Conservation (phyloP, 1,140 invertebrate genomes). For the Drosophila arawakana region DNA sequence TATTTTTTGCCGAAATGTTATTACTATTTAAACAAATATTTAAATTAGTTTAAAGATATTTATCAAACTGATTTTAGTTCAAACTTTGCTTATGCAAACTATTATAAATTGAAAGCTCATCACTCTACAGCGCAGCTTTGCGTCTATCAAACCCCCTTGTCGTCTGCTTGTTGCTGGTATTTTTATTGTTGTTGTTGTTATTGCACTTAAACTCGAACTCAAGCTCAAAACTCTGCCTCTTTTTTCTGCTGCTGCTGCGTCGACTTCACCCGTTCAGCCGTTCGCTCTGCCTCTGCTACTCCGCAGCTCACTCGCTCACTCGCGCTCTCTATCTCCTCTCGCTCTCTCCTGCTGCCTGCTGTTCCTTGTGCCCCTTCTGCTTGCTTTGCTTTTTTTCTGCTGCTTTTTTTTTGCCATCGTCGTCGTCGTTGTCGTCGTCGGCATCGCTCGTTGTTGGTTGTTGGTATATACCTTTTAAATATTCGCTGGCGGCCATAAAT, state of each 20-base stretch:
- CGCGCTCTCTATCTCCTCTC: too few species aligned
- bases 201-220: slow-evolving; percentile 33
- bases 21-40: too few species aligned
- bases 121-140: background rate
- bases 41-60: too few species aligned
- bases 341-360: background rate
- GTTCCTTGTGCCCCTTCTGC: background rate
- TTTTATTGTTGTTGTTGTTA: slow-evolving; percentile 1
- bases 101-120: too few species aligned
- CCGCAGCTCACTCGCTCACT: background rate
- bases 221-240: slow-evolving; percentile 29
- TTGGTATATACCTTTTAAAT: slow-evolving; percentile 76
- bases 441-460: background rate
- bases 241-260: slow-evolving; percentile 16
- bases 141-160: background rate
- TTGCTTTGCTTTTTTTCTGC: slow-evolving; percentile 34
- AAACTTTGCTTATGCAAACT: too few species aligned
- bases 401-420: slow-evolving; percentile 7
- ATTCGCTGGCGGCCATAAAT: slow-evolving; percentile 80
- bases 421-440: background rate
- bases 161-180: background rate
- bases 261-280: background rate
- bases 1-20: too few species aligned
- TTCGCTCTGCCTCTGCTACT: slow-evolving; percentile 10
- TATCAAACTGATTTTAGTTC: too few species aligned